Evolutionary conservation across 2,113 vertebrate species (phyloP).

Genomic region (Polyodon spathula): DNA sequence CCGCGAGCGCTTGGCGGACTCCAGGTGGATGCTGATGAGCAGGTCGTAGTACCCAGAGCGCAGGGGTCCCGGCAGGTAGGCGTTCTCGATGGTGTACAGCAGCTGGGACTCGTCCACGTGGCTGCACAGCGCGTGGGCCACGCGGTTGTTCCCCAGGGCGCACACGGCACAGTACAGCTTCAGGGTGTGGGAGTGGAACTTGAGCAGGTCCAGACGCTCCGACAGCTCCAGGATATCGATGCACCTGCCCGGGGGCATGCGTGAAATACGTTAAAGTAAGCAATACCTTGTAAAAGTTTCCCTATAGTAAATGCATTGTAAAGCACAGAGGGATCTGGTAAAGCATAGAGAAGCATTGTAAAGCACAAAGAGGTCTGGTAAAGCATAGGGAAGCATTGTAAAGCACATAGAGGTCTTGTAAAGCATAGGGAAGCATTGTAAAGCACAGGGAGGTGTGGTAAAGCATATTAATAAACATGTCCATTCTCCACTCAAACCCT

Average conservation of each 20-base stretch:
- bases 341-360: too few relatives aligned
- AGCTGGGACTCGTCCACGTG: slow-evolving; percentile 87
- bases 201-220: slow-evolving; percentile 70
- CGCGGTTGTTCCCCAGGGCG: slow-evolving; percentile 86
- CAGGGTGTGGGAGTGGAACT: slow-evolving; percentile 83
- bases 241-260: slow-evolving; percentile 57
- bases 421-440: too few relatives aligned
- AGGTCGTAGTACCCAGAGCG: slow-evolving; percentile 85
- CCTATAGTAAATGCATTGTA: not conserved
- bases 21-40: slow-evolving; percentile 85
- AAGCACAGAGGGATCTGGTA: too few relatives aligned
- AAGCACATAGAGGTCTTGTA: too few relatives aligned
- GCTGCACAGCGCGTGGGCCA: slow-evolving; percentile 89
- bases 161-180: slow-evolving; percentile 86
- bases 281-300: not conserved
- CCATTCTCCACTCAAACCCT: not conserved
- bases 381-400: too few relatives aligned
- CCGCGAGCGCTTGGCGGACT: slow-evolving; percentile 79
- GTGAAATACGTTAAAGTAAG: too few relatives aligned
- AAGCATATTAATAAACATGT: too few relatives aligned
- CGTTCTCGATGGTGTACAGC: slow-evolving; percentile 78
- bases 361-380: too few relatives aligned
- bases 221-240: slow-evolving; percentile 86
- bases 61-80: slow-evolving; percentile 74
- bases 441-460: too few relatives aligned